A percentile compares a stretch with the other conserved stretches of the same genome.
Evolutionary conservation across 2,888 invertebrate genomes (phyloP).

Genomic region (Noctua fimbriata): DNA sequence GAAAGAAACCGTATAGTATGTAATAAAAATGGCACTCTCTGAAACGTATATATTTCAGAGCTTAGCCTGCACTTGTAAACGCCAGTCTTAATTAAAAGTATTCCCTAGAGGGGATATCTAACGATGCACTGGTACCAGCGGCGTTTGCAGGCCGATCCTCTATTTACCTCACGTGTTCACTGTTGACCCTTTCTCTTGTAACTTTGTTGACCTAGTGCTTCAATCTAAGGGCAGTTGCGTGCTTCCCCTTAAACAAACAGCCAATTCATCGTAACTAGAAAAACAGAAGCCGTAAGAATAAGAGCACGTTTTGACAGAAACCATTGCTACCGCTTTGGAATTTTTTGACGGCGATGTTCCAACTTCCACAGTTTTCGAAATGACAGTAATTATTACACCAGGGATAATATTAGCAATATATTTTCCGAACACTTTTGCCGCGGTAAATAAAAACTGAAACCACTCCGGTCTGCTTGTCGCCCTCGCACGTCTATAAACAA

Average conservation of each 20-base stretch:
- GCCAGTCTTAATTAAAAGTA: conserved; percentile 28
- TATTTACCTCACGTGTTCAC: conserved; percentile 34
- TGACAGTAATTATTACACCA: conserved; percentile 49
- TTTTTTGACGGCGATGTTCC: conserved; percentile 9
- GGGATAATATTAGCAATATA: conserved; percentile 35
- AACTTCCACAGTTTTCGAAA: conserved; percentile 19
- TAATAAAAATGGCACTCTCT: not conserved
- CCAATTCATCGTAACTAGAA: conserved; percentile 7
- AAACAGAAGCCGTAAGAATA: conserved; percentile 1
- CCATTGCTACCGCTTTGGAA: not conserved
- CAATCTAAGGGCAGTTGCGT: conserved; percentile 39
- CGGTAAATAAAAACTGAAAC: conserved; percentile 63
- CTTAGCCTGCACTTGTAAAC: not conserved
- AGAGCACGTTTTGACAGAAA: not conserved
- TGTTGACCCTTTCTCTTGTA: conserved; percentile 28
- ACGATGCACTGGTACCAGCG: conserved; percentile 3
- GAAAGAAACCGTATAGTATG: not conserved
- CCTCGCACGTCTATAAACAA: conserved; percentile 69
- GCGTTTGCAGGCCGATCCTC: conserved; percentile 5
- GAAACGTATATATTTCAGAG: not conserved
- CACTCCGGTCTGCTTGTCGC: conserved; percentile 73
- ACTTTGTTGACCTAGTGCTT: conserved; percentile 35
- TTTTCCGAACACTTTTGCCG: conserved; percentile 40
- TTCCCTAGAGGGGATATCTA: conserved; percentile 4
- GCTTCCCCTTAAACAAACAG: conserved; percentile 19